Base-by-base conservation (phyloP, 2,888 invertebrate species). In the Ennomos erosarius region DNA sequence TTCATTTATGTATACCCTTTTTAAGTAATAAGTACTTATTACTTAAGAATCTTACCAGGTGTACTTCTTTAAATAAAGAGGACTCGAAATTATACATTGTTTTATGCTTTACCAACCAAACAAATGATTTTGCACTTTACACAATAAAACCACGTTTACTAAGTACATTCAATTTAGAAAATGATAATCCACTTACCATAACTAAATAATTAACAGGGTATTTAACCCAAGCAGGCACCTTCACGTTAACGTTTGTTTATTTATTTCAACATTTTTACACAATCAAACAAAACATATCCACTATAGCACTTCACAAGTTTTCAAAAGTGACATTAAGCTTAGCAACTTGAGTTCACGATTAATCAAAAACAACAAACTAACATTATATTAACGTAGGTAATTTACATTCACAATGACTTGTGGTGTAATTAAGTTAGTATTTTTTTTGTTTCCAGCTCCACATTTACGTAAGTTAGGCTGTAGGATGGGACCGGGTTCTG, bases 371-470 rank as follows among this genome's bases (percentile, higher is more conserved):
- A 13, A 12, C 8, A 8, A 1, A 45, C 5, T 11, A 46, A 46
- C 43, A 36, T 35, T 9, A 36, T 12, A 33, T 44, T 36, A 33
- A 35, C 26, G 9, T 26, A n/a, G n/a, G n/a, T n/a, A 46, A 26
- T 46, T 35, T 12, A 40, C 16, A 33, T 44, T 36, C n/a, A 35
- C 26, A 10, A 36, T 10, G 42, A 13, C 12, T 39, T n/a, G 45
- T n/a, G 11, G 38, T 8, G 16, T 2, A 10, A 9, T 40, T 11
- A 2, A 9, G 1, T 45, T 4, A 12, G n/a, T n/a, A n/a, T 37
- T 36, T 40, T 26, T 57, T 58, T 48, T 38, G 48, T 48, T 53
- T 37, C 35, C 37, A 50, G 49, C 50, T 49, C 54, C 50, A 47
- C 8, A 53, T 48, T 58, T 49, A 53, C 55, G 55, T 47, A 60